phyloP scores from a whole-genome alignment of 2,888 invertebrate genomes.

The Dendrolimus houi region DNA sequence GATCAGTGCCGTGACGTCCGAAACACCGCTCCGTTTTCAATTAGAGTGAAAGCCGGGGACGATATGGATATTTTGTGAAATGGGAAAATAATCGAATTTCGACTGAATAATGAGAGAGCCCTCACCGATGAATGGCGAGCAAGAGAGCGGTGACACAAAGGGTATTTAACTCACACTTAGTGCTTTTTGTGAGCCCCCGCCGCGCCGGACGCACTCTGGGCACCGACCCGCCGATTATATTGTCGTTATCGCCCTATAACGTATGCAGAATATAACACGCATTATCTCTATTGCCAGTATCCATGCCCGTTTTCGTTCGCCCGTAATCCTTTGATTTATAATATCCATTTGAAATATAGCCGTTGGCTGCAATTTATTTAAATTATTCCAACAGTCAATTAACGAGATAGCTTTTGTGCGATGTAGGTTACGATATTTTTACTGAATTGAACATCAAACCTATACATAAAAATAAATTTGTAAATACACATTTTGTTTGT shows the following conservation, averaged over 20 bases:
- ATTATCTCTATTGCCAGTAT: slow-evolving; percentile 67
- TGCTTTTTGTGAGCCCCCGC: slow-evolving; percentile 61
- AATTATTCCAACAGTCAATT: slow-evolving; percentile 73
- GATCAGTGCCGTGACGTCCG: slow-evolving; percentile 45
- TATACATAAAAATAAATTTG: neutral
- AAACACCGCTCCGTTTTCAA: slow-evolving; percentile 62
- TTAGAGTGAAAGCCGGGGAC: slow-evolving; percentile 69
- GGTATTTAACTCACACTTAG: slow-evolving; percentile 75
- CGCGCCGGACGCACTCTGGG: slow-evolving; percentile 24
- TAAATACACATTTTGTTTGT: neutral
- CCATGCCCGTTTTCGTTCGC: slow-evolving; percentile 51
- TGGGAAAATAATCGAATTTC: slow-evolving; percentile 76
- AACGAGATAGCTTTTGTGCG: slow-evolving; percentile 62
- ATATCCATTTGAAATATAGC: slow-evolving; percentile 62
- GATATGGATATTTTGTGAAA: slow-evolving; percentile 74
- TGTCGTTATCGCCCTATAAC: slow-evolving; percentile 70
- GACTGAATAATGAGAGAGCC: slow-evolving; percentile 73
- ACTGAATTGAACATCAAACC: slow-evolving; percentile 14
- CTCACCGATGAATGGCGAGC: slow-evolving; percentile 59
- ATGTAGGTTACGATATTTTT: slow-evolving; percentile 38
- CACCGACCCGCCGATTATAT: slow-evolving; percentile 56
- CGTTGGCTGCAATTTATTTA: slow-evolving; percentile 65
- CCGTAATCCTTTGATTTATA: slow-evolving; percentile 75
- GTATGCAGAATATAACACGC: slow-evolving; percentile 71
- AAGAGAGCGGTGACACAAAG: slow-evolving; percentile 66